Base-by-base conservation (phyloP, 30 jellyfish, hydroid and myxozoan genomes). In the Aurelia aurita complex sp. Pacific region DNA sequence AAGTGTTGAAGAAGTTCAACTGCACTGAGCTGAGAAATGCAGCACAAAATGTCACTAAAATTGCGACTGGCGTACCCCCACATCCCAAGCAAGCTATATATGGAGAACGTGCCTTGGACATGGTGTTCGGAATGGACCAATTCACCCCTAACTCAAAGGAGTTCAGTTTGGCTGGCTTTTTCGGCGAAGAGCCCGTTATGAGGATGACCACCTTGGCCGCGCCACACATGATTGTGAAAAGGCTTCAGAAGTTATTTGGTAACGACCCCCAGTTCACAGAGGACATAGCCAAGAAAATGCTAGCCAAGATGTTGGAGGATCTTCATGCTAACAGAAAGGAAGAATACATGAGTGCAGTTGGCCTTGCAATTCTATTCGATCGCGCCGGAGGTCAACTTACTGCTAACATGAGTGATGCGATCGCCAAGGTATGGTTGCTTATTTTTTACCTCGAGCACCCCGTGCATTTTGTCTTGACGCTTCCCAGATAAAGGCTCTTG, bases 301-400 rank as follows among this genome's bases (percentile, higher is more conserved):
- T 19, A 0, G 91, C 81, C n/a, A 42, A 80, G 67, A 88, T 88
- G 96, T 73, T 88, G 77, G 96, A 88, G 74, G 96, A 88, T 67
- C 71, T 88, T 64, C 96, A 80, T 63, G 80, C 67, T 46, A 88
- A 88, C 81, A 62, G 96, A 55, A 88, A 88, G 68, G 96, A 88
- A 67, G 96, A 88, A 75, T 88, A 88, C 88, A 79, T 79, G 96
- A 88, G 96, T 62, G 88, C 64, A n/a, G 88, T 74, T 40, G 96
- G 96, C 79, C 74, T 88, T 34, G 96, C 96, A 5, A 4, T 88
- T 69, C 88, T 88, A 46, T 88, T 88, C 54, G 96, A 88, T 74
- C 88, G 96, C 10, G 67, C 96, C 12, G 96, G 96, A 5, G 96
- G 96, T 16, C 14, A 57, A 54, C 77, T 88, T 17, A 88, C 96